Conservation (phyloP, 2,113 vertebrate genomes). For the Melanotaenia duboulayi region DNA sequence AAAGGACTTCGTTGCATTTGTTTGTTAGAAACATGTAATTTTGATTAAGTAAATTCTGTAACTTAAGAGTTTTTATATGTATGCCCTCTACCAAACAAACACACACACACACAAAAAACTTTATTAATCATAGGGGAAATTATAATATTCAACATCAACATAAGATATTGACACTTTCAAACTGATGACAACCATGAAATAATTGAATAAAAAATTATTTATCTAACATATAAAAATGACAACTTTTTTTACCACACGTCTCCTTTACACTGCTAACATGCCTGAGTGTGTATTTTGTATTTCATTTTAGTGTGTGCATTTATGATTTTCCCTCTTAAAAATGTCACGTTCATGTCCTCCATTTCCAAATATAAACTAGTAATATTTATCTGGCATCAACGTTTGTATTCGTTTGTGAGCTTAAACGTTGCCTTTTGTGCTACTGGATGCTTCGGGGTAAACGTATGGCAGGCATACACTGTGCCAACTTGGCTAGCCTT, state of each 20-base stretch:
- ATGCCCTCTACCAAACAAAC: not conserved
- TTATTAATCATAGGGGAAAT: too few relatives aligned
- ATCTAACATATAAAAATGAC: not conserved
- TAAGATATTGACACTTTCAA: too few relatives aligned
- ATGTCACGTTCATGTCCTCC: too few relatives aligned
- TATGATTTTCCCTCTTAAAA: too few relatives aligned
- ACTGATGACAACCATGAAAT: too few relatives aligned
- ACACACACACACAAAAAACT: too few relatives aligned
- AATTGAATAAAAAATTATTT: too few relatives aligned
- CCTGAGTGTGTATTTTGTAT: too few relatives aligned
- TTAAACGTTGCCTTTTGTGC: constrained; percentile 29
- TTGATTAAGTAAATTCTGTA: not conserved
- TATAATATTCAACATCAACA: too few relatives aligned
- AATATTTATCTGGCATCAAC: not conserved
- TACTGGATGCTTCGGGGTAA: constrained; percentile 52
- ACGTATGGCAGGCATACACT: constrained; percentile 56
- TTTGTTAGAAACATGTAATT: not conserved
- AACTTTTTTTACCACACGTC: too few relatives aligned
- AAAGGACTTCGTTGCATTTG: not conserved
- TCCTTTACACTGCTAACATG: too few relatives aligned
- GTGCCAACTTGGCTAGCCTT: constrained; percentile 80
- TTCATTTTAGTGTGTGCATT: too few relatives aligned
- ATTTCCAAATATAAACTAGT: not conserved
- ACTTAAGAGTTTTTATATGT: not conserved
- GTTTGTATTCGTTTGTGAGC: constrained; percentile 27